phyloP scores from a whole-genome alignment of 2,888 invertebrate genomes.

The Panzeria rudis region DNA sequence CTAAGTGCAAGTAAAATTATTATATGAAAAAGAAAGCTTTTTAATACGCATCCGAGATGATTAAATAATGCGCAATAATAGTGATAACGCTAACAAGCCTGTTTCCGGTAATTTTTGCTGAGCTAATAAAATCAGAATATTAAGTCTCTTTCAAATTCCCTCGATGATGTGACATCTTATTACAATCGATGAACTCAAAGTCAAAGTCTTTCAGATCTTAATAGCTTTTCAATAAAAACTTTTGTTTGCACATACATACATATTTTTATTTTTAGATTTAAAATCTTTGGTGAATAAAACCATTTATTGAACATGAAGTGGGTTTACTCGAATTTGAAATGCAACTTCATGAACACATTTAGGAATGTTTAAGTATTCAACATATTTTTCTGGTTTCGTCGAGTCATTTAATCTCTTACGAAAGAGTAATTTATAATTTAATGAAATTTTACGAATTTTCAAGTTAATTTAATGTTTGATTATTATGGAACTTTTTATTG shows the following conservation, averaged over 20 bases:
- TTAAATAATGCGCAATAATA: too few species aligned
- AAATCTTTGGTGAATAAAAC: background rate
- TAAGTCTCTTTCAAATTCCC: background rate
- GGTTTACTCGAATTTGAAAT: slow-evolving; percentile 39
- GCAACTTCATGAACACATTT: background rate
- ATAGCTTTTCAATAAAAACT: background rate
- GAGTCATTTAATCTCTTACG: background rate
- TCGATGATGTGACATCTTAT: background rate
- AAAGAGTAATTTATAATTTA: background rate
- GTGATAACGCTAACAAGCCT: too few species aligned
- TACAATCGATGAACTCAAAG: background rate
- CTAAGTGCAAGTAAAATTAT: too few species aligned
- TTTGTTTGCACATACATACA: background rate
- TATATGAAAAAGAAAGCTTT: too few species aligned
- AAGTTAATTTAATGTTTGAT: slow-evolving; percentile 1
- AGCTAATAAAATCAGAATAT: too few species aligned
- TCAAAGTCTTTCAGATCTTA: background rate
- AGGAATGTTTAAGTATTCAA: background rate
- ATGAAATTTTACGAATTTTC: background rate
- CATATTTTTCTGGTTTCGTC: background rate
- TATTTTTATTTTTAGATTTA: background rate
- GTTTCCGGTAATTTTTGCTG: too few species aligned
- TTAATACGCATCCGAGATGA: too few species aligned
- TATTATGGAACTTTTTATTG: background rate
- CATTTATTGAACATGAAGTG: slow-evolving; percentile 26